These are phyloP conservation scores for Coleophora flavipennella DNA, from an alignment of 2,888 invertebrate species.

Conservation along the genomic window DNA sequence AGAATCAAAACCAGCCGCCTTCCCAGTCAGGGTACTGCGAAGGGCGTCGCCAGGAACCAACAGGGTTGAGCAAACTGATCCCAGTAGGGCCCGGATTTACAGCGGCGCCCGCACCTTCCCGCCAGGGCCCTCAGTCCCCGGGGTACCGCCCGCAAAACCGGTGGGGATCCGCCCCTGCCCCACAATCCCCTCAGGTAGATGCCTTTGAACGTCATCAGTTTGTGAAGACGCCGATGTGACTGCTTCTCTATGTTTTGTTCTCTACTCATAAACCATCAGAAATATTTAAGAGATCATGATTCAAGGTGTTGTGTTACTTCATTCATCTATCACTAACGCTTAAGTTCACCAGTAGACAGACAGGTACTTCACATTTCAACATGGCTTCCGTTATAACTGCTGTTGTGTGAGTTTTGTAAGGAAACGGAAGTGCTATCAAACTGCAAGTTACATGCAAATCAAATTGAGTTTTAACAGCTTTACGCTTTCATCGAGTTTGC, in stretches of 20 bases:
- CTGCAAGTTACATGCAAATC: slow-evolving; percentile 4
- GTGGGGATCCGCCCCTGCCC: slow-evolving; percentile 65
- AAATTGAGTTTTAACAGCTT: slow-evolving; percentile 2
- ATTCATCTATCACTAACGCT: too few species aligned
- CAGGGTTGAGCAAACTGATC: slow-evolving; percentile 63
- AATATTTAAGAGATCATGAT: too few species aligned
- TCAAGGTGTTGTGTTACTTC: too few species aligned
- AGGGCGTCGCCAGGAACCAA: slow-evolving; percentile 50
- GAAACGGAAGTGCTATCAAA: slow-evolving; percentile 2
- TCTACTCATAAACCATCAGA: too few species aligned
- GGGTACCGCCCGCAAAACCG: slow-evolving; percentile 52
- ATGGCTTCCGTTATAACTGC: neutral
- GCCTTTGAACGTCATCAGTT: slow-evolving; percentile 11
- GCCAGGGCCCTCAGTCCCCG: slow-evolving; percentile 48
- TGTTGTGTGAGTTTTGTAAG: slow-evolving; percentile 1
- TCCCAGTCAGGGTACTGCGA: slow-evolving; percentile 45
- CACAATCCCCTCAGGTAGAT: slow-evolving; percentile 63
- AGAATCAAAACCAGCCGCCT: slow-evolving; percentile 18
- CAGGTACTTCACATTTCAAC: too few species aligned
- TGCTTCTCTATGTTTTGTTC: too few species aligned
- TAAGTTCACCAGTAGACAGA: too few species aligned
- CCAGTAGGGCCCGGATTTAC: slow-evolving; percentile 54
- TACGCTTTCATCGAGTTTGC: neutral
- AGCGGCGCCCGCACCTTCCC: slow-evolving; percentile 31
- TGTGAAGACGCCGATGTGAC: too few species aligned